phyloP scores from a whole-genome alignment of 2,113 vertebrate genomes.

The Ammodytes marinus region DNA sequence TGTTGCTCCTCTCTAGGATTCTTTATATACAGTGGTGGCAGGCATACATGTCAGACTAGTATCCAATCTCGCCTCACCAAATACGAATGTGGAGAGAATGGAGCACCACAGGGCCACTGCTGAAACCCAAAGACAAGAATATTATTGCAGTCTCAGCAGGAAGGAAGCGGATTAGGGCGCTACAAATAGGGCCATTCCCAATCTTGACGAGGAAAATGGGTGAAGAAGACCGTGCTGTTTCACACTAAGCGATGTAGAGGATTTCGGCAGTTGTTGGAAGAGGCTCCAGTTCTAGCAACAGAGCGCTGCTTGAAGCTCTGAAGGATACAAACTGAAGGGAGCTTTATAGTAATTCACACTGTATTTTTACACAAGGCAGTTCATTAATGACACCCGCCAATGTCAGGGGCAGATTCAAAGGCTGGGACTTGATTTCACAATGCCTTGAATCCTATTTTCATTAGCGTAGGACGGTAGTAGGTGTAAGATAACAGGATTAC shows the following conservation, averaged over 20 bases:
- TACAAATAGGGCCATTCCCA: constrained; percentile 71
- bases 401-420: constrained; percentile 58
- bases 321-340: constrained; percentile 60
- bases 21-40: constrained; percentile 32
- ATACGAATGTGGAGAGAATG: constrained; percentile 56
- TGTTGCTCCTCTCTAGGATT: constrained; percentile 25
- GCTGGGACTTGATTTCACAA: constrained; percentile 40
- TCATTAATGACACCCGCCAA: constrained; percentile 56
- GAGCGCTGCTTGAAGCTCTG: constrained; percentile 50
- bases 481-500: constrained; percentile 72
- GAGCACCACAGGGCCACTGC: constrained; percentile 64
- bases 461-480: constrained; percentile 64
- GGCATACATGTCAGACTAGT: constrained; percentile 41
- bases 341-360: constrained; percentile 67
- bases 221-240: constrained; percentile 53
- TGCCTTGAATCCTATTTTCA: constrained; percentile 61
- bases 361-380: constrained; percentile 47
- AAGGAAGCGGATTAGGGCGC: constrained; percentile 78
- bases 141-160: constrained; percentile 79
- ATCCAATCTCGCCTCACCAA: constrained; percentile 38
- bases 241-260: constrained; percentile 51
- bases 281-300: constrained; percentile 38
- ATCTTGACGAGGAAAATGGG: constrained; percentile 66
- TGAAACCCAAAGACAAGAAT: constrained; percentile 78
- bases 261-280: constrained; percentile 64